Conservation (phyloP, 2,888 invertebrate species). For the Crioceris asparagi region DNA sequence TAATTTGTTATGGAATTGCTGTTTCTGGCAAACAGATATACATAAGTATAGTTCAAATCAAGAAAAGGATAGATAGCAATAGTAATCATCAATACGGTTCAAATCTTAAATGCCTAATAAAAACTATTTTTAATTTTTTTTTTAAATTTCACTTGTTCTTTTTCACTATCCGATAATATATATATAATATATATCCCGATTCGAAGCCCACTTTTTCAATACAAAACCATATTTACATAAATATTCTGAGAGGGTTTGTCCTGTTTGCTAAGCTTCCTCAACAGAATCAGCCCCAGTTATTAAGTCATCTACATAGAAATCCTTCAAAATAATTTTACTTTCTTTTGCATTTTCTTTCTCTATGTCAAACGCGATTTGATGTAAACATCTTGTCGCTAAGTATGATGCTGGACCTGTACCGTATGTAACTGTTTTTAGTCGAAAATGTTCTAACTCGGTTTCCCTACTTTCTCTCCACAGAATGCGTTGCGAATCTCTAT, state of each 20-base stretch:
- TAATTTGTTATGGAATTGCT: no score
- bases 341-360: slow-evolving; percentile 4
- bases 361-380: slow-evolving; percentile 9
- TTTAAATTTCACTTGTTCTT: no score
- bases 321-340: slow-evolving; percentile 7
- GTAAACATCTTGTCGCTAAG: slow-evolving; percentile 7
- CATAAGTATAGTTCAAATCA: no score
- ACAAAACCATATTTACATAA: slow-evolving; percentile 1
- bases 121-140: no score
- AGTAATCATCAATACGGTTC: no score
- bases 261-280: slow-evolving; percentile 4
- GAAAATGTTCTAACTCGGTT: slow-evolving; percentile 5
- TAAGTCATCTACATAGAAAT: slow-evolving; percentile 18
- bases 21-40: no score
- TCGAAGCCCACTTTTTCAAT: slow-evolving; percentile 6
- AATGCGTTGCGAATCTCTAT: neutral
- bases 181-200: slow-evolving; percentile 1
- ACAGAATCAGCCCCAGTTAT: slow-evolving; percentile 8
- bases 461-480: neutral
- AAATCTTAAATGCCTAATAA: no score
- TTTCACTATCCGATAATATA: neutral
- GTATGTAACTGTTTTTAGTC: slow-evolving; percentile 10
- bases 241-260: neutral
- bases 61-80: no score
- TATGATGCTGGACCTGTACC: slow-evolving; percentile 6